Base-by-base conservation (phyloP, 2,888 invertebrate species). In the Plemyria rubiginata region DNA sequence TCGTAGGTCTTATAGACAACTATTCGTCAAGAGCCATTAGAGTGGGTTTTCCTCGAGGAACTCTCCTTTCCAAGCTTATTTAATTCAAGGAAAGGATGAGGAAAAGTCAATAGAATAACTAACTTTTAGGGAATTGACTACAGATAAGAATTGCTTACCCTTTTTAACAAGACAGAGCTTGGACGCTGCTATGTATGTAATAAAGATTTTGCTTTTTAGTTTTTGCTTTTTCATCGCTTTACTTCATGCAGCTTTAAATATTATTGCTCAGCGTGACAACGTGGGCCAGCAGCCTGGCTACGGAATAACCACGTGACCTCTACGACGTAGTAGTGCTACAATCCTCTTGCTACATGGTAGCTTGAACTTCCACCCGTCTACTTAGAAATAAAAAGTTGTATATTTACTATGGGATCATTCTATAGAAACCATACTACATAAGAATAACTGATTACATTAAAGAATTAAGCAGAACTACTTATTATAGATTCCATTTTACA, bases 21-120 rank as follows among this genome's bases (percentile, higher is more conserved):
- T 66, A 53, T 64, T 68, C 57, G 55, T 60, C 48, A 48, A 62
- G 60, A 67, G 60, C 62, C 62, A 66, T 68, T 66, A 66, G 49
- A 43, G 61, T 54, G 55, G 51, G 49, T 49, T 55, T 22, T 60
- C 56, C 53, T 53, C 16, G 22, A 54, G 22, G 48, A 55, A 59
- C 51, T 58, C 58, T 15, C 11, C 40, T 9, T 28, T 45, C 48
- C 28, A 13, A 49, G 56, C 56, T 56, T 53, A 60, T 56, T 56
- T 64, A 60, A 64, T 64, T 60, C 64, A 49, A 45, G 40, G 43
- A 51, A 46, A 53, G 32, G 5, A 49, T 52, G 49, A 56, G 60
- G 52, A 56, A 58, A 55, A 53, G 46, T 53, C 60, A 54, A 46
- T 43, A 43, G 51, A 48, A 59, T 43, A 52, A 55, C 15, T 64